A percentile compares a stretch with the other conserved stretches of the same genome.
These are phyloP conservation scores for Montipora foliosa DNA, from an alignment of 64 coral and sea anemone species.

Conservation along the genomic window DNA sequence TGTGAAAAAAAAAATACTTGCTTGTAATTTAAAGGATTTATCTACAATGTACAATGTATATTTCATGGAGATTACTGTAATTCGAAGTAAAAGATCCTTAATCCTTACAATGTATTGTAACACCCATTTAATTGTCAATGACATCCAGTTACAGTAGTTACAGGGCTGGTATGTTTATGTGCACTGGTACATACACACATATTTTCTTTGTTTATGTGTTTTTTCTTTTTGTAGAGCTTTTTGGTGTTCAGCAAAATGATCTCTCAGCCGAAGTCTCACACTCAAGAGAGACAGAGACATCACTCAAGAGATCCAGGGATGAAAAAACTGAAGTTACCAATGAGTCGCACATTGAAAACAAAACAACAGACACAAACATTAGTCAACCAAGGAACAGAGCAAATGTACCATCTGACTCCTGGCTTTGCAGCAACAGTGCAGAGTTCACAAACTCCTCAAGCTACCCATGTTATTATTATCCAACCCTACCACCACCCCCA, in stretches of 20 bases:
- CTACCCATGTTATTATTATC: constrained; percentile 39
- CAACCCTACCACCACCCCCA: constrained; percentile 64
- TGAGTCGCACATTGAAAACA: not conserved
- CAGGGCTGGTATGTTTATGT: too few species aligned
- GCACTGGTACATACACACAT: too few species aligned
- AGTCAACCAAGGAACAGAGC: not conserved
- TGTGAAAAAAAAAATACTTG: too few species aligned
- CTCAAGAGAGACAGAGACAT: not conserved
- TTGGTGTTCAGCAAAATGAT: not conserved
- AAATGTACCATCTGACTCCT: not conserved
- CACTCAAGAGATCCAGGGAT: not conserved
- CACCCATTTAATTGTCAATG: too few species aligned
- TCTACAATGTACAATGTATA: too few species aligned
- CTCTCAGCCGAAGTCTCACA: not conserved
- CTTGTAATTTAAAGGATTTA: too few species aligned
- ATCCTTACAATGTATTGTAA: too few species aligned
- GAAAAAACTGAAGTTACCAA: not conserved
- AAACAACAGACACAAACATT: not conserved
- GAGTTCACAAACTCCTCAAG: not conserved
- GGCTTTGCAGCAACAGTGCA: too few species aligned
- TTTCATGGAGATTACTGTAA: too few species aligned
- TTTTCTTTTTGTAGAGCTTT: constrained; percentile 18
- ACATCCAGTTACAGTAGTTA: too few species aligned
- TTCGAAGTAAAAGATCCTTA: too few species aligned
- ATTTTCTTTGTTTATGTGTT: too few species aligned